Evolutionary conservation across 2,888 invertebrate species (phyloP).

Genomic region (Apocheima hispidaria): DNA sequence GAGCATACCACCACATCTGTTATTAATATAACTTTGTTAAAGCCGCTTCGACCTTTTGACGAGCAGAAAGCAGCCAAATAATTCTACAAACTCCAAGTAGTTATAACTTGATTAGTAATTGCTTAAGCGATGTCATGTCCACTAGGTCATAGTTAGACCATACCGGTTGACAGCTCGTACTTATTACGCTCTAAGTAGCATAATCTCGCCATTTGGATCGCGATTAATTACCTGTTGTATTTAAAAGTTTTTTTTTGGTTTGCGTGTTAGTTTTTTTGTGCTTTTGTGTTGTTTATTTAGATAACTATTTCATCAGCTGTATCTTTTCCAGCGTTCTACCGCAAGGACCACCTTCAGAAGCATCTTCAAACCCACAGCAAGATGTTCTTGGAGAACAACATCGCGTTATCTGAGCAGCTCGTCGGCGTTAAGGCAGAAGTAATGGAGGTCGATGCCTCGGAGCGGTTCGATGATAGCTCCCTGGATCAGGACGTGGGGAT

Average conservation of each 20-base stretch:
- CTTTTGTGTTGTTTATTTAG: no score
- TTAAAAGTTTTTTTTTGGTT: no score
- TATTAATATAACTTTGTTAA: background rate
- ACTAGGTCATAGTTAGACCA: no score
- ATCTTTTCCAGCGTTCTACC: conserved; percentile 87
- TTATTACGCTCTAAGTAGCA: no score
- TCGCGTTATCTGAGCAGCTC: conserved; percentile 51
- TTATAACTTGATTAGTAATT: no score
- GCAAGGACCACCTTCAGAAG: conserved; percentile 92
- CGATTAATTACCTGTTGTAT: no score
- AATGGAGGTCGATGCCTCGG: conserved; percentile 53
- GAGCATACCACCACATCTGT: conserved; percentile 11
- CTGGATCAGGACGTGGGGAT: conserved; percentile 48
- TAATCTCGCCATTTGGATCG: no score
- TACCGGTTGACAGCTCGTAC: no score
- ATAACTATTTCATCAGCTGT: background rate
- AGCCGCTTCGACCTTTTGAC: background rate
- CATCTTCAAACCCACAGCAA: conserved; percentile 91
- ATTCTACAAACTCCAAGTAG: no score
- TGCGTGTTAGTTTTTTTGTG: no score
- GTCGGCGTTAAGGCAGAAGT: conserved; percentile 62
- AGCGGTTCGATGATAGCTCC: conserved; percentile 33
- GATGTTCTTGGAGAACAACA: conserved; percentile 59
- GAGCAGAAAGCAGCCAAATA: no score
- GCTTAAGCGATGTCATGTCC: no score